Evolutionary conservation across 2,888 invertebrate species (phyloP).

Genomic region (Thalpophila matura): DNA sequence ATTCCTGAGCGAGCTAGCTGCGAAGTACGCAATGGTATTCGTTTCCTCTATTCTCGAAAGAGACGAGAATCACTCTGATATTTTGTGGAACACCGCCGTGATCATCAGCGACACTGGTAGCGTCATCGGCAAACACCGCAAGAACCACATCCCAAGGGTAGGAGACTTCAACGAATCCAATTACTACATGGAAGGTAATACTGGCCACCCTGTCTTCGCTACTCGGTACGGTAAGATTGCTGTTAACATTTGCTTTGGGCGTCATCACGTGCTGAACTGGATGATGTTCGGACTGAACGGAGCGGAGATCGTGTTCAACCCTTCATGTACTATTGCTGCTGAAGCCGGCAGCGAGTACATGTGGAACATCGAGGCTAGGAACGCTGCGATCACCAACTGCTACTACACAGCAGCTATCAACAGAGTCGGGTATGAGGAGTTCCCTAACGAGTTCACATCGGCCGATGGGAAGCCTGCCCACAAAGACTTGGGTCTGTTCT

Average conservation of each 20-base stretch:
- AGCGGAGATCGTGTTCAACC: slow-evolving; percentile 99
- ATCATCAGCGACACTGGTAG: slow-evolving; percentile 97
- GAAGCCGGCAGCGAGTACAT: slow-evolving; percentile 96
- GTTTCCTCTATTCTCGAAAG: slow-evolving; percentile 98
- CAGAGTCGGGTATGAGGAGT: slow-evolving; percentile 97
- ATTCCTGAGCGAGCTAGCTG: slow-evolving; percentile 95
- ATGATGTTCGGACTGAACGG: slow-evolving; percentile 99
- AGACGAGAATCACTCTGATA: slow-evolving; percentile 96
- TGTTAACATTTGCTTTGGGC: slow-evolving; percentile 99
- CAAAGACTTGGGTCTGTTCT: slow-evolving; percentile 97
- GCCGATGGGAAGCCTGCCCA: slow-evolving; percentile 94
- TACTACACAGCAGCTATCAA: slow-evolving; percentile 98
- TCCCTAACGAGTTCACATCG: slow-evolving; percentile 91
- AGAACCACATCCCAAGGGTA: slow-evolving; percentile 99
- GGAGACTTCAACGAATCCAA: slow-evolving; percentile 99
- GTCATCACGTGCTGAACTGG: slow-evolving; percentile 99
- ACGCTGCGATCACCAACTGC: slow-evolving; percentile 99
- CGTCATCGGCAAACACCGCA: slow-evolving; percentile 98
- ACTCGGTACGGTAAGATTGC: slow-evolving; percentile 97
- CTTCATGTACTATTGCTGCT: slow-evolving; percentile 96
- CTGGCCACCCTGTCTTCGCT: slow-evolving; percentile 98
- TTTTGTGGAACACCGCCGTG: slow-evolving; percentile 99
- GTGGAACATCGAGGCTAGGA: slow-evolving; percentile 99
- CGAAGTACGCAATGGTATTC: slow-evolving; percentile 97
- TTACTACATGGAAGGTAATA: slow-evolving; percentile 98